Base-by-base conservation (phyloP, 2,113 vertebrate species). In the Rafetus swinhoei region DNA sequence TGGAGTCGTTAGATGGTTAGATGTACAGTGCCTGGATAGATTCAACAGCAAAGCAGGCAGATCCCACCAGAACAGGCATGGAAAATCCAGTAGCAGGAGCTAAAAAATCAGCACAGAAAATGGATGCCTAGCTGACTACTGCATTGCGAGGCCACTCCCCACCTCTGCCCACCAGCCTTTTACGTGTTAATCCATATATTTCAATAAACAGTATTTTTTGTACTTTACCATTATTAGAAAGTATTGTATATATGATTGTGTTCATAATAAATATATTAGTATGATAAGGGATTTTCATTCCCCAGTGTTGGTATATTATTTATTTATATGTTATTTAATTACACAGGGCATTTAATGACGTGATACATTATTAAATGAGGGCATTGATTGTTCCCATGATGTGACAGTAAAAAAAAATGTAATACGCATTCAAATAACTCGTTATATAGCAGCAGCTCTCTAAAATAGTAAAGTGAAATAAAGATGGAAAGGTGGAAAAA, bases 291-390 rank as follows among this genome's bases (percentile, higher is more conserved):
- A 76, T 90, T 96, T 96, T 97, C 95, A 93, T 35, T 94, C 85
- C 16, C 60, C 89, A 92, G 79, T 93, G 90, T 80, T 90, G 95
- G 93, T 90, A 95, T 81, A 97, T 24, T 94, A 94, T 97, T 89
- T 95, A 87, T 96, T 96, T 72, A 87, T 95, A 93, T 97, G 97
- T 97, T 97, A 96, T 98, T 97, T 87, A 97, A 97, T 98, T 97
- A 97, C 1, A 54, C 91, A 86, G 93, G 93, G 89, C 65, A 85
- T 96, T 97, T 94, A 96, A 94, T 95, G 92, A 98, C 97, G 90
- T 93, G 94, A 94, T 97, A 96, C 92, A 94, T 97, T 98, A 97
- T 98, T 97, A 97, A 97, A 95, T 97, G 95, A 96, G 90, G 85
- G 89, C 97, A 97, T 97, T 97, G 97, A 97, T 97, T 97, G 79